A percentile compares a stretch with the other conserved stretches of the same genome.
Evolutionary conservation across 1,140 invertebrate species (phyloP).

Genomic region (Neodiprion lecontei): DNA sequence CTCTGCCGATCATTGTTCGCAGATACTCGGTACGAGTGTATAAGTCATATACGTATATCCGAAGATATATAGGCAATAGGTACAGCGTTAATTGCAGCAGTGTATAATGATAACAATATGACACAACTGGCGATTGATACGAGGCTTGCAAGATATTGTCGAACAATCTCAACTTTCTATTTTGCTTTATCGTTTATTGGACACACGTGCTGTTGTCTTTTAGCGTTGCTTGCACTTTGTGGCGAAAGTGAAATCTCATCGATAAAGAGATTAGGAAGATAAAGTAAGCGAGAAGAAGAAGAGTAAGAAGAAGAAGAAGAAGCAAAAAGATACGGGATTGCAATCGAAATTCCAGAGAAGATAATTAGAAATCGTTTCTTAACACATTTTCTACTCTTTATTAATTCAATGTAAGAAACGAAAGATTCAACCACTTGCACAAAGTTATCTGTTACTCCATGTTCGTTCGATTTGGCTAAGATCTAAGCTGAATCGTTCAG

Average conservation of each 20-base stretch:
- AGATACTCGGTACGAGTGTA: neutral
- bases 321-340: neutral
- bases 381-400: neutral
- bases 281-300: neutral
- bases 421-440: no score
- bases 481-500: no score
- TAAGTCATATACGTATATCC: no score
- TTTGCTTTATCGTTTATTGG: constrained; percentile 1
- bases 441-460: no score
- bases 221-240: no score
- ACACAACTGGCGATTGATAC: neutral
- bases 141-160: neutral
- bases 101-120: neutral
- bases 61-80: neutral
- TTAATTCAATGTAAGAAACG: neutral
- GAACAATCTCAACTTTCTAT: neutral
- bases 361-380: no score
- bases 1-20: neutral
- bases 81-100: neutral
- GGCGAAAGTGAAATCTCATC: neutral
- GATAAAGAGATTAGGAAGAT: neutral
- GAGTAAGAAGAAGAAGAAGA: neutral
- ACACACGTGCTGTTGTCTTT: neutral
- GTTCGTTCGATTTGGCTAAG: no score
- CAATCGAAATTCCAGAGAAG: no score